These are phyloP conservation scores for Tiaroga cobitis DNA, from an alignment of 2,797 vertebrate genomes.

Conservation along the genomic window DNA sequence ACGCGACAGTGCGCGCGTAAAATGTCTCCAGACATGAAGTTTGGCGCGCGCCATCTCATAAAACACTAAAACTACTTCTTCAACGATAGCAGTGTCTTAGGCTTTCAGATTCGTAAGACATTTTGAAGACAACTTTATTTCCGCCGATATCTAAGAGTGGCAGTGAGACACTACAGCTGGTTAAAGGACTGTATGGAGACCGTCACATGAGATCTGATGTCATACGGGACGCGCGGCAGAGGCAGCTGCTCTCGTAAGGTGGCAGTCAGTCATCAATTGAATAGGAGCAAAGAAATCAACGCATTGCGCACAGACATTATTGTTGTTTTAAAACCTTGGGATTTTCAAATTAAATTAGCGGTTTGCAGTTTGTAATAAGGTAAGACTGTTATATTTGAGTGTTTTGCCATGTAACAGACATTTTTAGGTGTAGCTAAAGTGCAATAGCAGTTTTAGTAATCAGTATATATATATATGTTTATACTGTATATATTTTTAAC, in stretches of 20 bases:
- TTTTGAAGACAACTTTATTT: not conserved
- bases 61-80: not conserved
- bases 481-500: not conserved
- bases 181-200: conserved; percentile 15
- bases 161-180: not conserved
- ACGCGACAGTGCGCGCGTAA: not conserved
- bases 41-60: not conserved
- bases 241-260: conserved; percentile 66
- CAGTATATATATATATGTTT: not conserved
- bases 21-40: conserved; percentile 16
- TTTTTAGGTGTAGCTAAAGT: not conserved
- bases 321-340: not conserved
- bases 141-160: not conserved
- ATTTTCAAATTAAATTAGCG: not conserved
- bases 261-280: conserved; percentile 64
- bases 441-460: not conserved
- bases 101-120: not conserved
- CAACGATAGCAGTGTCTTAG: not conserved
- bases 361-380: conserved; percentile 10
- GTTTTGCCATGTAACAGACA: not conserved
- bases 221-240: conserved; percentile 71
- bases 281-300: conserved; percentile 54
- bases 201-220: conserved; percentile 72
- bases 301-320: conserved; percentile 41
- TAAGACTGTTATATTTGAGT: not conserved